Evolutionary conservation across 2,888 invertebrate species (phyloP).

Genomic region (Napeogenes sylphis): DNA sequence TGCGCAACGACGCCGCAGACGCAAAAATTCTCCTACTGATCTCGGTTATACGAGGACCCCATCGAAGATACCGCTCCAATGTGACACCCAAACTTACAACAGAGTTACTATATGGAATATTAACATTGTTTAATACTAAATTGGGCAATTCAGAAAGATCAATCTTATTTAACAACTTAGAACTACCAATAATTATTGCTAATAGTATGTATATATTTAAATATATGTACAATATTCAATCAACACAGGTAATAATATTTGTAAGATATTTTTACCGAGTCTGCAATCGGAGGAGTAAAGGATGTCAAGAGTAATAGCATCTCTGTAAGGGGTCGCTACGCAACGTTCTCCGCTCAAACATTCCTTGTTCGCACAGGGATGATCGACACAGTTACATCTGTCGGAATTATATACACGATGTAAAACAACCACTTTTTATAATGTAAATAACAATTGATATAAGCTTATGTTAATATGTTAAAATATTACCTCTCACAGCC

Average conservation of each 20-base stretch:
- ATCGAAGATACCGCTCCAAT: too few species aligned
- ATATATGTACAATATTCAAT: too few species aligned
- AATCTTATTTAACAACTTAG: too few species aligned
- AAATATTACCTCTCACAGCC: conserved; percentile 51
- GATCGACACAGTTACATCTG: conserved; percentile 64
- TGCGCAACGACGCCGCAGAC: too few species aligned
- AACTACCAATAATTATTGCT: too few species aligned
- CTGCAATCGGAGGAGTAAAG: conserved; percentile 80
- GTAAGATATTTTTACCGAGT: conserved; percentile 60
- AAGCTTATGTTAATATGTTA: background rate
- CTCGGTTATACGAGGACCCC: too few species aligned
- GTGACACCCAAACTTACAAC: too few species aligned
- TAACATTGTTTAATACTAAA: too few species aligned
- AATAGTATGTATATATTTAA: too few species aligned
- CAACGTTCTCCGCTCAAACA: conserved; percentile 84
- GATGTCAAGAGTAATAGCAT: conserved; percentile 45
- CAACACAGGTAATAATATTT: background rate
- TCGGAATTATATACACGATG: background rate
- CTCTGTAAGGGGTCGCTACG: conserved; percentile 78
- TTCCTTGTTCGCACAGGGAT: conserved; percentile 82
- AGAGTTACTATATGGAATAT: too few species aligned
- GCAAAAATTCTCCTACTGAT: too few species aligned
- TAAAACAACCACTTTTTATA: background rate
- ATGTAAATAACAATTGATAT: background rate
- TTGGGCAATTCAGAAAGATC: too few species aligned